Percentiles rank a stretch among this genome's conserved stretches.
Evolutionary conservation across 2,797 vertebrate genomes (phyloP).

Genomic region (Rachycentron canadum): DNA sequence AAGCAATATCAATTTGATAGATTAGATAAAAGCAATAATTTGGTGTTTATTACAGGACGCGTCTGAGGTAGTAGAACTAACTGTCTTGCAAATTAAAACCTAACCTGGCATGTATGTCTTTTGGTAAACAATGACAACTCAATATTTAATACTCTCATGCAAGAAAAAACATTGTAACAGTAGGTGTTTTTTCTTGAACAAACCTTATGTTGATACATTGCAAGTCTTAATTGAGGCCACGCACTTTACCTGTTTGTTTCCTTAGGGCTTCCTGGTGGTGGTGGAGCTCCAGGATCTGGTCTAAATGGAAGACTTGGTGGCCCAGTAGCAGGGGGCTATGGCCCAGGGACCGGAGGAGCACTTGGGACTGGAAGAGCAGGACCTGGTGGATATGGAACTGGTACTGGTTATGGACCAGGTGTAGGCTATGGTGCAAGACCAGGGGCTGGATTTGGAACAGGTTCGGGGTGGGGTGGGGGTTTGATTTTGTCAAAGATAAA

Average conservation of each 20-base stretch:
- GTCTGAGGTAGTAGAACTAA: not conserved
- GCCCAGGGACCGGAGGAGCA: constrained; percentile 55
- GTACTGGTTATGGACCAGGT: constrained; percentile 43
- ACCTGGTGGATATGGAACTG: constrained; percentile 40
- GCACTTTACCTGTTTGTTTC: not conserved
- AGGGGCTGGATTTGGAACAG: constrained; percentile 76
- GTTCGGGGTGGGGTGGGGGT: constrained; percentile 24
- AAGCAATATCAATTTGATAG: not conserved
- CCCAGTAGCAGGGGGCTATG: constrained; percentile 47
- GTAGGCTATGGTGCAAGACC: constrained; percentile 58
- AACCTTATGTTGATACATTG: not conserved
- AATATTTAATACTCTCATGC: not conserved
- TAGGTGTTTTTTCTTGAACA: not conserved
- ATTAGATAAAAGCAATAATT: not conserved
- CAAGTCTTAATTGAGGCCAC: not conserved
- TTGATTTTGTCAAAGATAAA: not conserved
- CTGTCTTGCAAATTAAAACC: not conserved
- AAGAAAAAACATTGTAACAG: not conserved
- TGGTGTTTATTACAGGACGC: not conserved
- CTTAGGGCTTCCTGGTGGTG: constrained; percentile 62
- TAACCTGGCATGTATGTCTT: not conserved
- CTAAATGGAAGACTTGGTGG: constrained; percentile 28
- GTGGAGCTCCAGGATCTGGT: constrained; percentile 53
- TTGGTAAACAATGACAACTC: not conserved
- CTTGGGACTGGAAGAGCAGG: constrained; percentile 45